These are phyloP conservation scores for Charina bottae DNA, from an alignment of 2,113 vertebrate genomes.

Conservation along the genomic window DNA sequence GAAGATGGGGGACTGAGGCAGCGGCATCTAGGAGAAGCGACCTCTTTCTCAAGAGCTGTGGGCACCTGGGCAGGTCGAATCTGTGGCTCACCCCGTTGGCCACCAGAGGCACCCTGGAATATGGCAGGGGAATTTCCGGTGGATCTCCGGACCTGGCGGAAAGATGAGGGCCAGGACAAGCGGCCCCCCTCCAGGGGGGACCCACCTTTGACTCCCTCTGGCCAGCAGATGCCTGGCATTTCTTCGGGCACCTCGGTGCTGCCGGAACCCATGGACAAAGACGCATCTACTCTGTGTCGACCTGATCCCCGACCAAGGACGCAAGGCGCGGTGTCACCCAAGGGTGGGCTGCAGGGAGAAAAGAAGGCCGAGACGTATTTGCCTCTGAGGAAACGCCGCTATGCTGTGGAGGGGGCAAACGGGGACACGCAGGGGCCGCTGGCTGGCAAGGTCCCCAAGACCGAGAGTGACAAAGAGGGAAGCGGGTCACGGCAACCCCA, in stretches of 20 bases:
- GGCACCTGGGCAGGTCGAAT: no score
- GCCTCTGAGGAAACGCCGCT: constrained; percentile 12
- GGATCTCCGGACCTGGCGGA: constrained; percentile 24
- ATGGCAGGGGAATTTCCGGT: constrained; percentile 19
- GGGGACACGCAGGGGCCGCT: not conserved
- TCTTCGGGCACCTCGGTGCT: not conserved
- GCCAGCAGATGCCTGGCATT: rapidly evolving
- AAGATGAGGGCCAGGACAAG: not conserved
- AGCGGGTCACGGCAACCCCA: not conserved
- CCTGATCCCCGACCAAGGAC: not conserved
- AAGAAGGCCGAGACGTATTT: not conserved
- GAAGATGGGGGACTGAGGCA: not conserved
- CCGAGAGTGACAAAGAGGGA: not conserved
- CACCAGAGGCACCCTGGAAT: no score
- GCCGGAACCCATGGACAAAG: not conserved
- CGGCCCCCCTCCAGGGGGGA: not conserved
- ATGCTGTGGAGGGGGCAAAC: not conserved
- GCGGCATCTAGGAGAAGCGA: not conserved
- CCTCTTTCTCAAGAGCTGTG: no score
- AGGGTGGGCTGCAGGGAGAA: not conserved
- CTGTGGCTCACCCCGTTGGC: no score
- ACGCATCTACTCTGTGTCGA: not conserved
- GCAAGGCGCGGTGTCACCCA: not conserved
- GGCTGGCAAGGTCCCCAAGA: constrained; percentile 27
- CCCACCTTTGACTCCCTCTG: not conserved